Percentiles rank a stretch among this genome's conserved stretches.
Evolutionary conservation across 2,888 invertebrate genomes (phyloP).

Genomic region (Monoplex corrugatus): DNA sequence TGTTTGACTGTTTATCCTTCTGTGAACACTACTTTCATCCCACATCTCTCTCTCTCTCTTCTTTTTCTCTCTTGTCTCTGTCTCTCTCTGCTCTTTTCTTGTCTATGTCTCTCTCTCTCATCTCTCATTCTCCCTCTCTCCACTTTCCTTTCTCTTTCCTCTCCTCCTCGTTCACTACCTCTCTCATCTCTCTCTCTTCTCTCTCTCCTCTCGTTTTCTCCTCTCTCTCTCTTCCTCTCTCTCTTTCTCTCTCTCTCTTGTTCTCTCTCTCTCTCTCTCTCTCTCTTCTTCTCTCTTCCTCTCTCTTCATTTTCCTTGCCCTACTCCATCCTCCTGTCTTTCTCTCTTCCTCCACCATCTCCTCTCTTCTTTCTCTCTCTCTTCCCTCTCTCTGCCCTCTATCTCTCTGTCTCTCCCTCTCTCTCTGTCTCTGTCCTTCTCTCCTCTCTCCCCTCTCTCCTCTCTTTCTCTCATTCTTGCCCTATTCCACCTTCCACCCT

Average conservation of each 20-base stretch:
- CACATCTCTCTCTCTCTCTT: background rate
- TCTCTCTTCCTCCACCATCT: background rate
- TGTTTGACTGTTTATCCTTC: background rate
- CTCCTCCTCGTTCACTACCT: too few relatives aligned
- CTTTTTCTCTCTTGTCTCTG: too few relatives aligned
- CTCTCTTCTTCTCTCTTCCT: background rate
- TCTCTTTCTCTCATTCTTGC: background rate
- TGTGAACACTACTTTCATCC: background rate
- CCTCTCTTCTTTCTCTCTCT: background rate
- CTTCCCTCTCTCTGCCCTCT: background rate
- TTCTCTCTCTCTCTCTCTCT: background rate
- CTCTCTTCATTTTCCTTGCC: background rate
- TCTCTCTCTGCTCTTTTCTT: background rate
- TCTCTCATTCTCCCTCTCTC: background rate
- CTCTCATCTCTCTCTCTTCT: background rate
- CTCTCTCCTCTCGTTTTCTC: background rate
- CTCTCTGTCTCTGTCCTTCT: background rate
- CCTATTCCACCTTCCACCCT: background rate
- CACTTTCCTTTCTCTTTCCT: background rate
- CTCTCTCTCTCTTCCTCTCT: background rate
- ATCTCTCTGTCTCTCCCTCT: too few relatives aligned
- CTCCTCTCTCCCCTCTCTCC: background rate
- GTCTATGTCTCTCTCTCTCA: background rate
- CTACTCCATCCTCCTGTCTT: background rate
- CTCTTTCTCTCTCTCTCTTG: constrained; percentile 8